A percentile compares a stretch with the other conserved stretches of the same genome.
These are phyloP conservation scores for Oryzias curvinotus DNA, from an alignment of 2,113 vertebrate species.

Conservation along the genomic window DNA sequence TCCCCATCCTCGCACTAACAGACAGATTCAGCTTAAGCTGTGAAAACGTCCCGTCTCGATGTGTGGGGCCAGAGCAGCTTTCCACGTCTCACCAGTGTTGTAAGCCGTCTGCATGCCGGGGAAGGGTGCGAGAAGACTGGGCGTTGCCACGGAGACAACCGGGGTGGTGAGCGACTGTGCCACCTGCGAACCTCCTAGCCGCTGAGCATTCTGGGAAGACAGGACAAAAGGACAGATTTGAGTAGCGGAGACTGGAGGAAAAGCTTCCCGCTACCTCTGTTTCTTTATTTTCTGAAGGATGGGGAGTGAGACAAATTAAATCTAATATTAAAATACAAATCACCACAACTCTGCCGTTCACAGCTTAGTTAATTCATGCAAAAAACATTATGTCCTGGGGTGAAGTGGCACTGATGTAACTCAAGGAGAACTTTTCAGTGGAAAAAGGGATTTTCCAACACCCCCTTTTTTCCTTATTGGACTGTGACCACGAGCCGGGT, in stretches of 20 bases:
- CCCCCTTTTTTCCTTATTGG: not conserved
- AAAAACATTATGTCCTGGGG: not conserved
- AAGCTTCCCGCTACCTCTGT: not conserved
- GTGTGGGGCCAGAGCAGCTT: not conserved
- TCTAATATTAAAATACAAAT: not conserved
- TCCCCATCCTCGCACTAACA: not conserved
- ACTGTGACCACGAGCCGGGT: conserved; percentile 13
- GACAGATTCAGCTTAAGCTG: conserved; percentile 1
- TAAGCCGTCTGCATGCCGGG: conserved; percentile 79
- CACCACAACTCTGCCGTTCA: conserved; percentile 10
- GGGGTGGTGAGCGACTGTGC: conserved; percentile 89
- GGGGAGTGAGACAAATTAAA: not conserved
- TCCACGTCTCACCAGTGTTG: conserved; percentile 72
- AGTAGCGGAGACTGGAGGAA: conserved; percentile 1
- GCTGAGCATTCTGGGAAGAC: conserved; percentile 86
- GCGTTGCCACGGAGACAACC: conserved; percentile 90
- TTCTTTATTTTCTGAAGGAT: not conserved
- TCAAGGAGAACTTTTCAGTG: not conserved
- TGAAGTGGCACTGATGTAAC: conserved; percentile 5
- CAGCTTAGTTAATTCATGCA: not conserved
- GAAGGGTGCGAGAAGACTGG: conserved; percentile 87
- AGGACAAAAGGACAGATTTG: conserved; percentile 16
- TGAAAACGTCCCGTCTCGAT: not conserved
- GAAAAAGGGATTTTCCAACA: not conserved
- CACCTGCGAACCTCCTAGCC: conserved; percentile 86